phyloP scores from a whole-genome alignment of 2,888 invertebrate species.

The Spatulosminthurus flaviceps region DNA sequence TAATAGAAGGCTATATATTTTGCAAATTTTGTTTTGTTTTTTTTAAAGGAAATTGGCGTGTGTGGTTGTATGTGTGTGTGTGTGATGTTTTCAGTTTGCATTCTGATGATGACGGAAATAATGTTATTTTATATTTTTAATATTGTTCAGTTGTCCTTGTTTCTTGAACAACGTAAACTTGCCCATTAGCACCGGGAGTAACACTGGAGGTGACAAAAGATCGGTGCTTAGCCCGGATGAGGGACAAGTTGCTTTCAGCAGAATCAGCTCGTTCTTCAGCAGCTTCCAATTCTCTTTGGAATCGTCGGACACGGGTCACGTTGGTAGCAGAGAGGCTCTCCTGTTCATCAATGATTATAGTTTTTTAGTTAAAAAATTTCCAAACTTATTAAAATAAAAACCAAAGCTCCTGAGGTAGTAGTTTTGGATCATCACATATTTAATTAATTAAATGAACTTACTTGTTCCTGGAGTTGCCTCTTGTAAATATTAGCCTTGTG shows the following conservation, averaged over 20 bases:
- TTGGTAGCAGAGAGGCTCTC: constrained; percentile 92
- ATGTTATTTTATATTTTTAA: constrained; percentile 41
- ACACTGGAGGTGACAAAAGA: constrained; percentile 95
- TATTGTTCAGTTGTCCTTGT: constrained; percentile 61
- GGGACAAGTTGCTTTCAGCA: constrained; percentile 91
- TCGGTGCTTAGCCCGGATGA: constrained; percentile 98
- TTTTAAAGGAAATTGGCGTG: constrained; percentile 18
- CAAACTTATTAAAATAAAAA: too few species aligned
- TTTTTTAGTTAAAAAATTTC: too few species aligned
- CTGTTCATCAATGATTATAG: constrained; percentile 67
- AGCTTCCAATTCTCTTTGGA: constrained; percentile 97
- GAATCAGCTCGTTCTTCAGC: constrained; percentile 96
- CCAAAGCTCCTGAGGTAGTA: too few species aligned
- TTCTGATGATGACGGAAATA: constrained; percentile 44
- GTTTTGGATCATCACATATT: too few species aligned
- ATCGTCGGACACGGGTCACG: constrained; percentile 94
- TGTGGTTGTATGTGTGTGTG: too few species aligned
- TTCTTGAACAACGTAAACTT: constrained; percentile 70
- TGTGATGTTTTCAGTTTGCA: constrained; percentile 22
- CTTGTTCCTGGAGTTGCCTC: constrained; percentile 93
- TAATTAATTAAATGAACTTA: constrained; percentile 66
- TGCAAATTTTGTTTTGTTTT: neutral
- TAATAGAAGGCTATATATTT: constrained; percentile 6
- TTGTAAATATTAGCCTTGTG: constrained; percentile 94
- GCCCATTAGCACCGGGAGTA: constrained; percentile 80